Evolutionary conservation across 2,797 vertebrate species (phyloP).

Genomic region (Tokudaia tokunoshimensis): DNA sequence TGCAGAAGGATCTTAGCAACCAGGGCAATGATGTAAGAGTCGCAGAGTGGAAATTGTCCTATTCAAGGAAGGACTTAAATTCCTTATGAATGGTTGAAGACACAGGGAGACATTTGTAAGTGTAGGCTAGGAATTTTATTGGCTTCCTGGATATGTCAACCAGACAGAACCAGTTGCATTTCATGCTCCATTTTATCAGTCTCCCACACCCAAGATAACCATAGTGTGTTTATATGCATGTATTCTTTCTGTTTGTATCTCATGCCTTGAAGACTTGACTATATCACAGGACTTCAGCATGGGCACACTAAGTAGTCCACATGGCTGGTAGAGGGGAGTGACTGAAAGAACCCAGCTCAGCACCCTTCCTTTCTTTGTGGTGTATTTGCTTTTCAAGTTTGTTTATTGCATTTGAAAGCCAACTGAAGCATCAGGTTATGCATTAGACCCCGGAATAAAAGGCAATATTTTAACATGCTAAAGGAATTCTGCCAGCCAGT

Average conservation of each 20-base stretch:
- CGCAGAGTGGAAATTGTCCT: neutral
- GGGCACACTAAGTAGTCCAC: neutral
- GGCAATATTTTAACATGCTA: conserved; percentile 68
- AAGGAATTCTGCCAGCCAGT: conserved; percentile 77
- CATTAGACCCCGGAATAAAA: conserved; percentile 76
- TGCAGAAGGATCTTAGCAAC: neutral
- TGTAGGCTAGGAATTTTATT: neutral
- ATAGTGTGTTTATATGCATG: neutral
- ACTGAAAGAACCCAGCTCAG: conserved; percentile 34
- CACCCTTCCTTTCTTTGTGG: conserved; percentile 53
- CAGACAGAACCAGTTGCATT: conserved; percentile 29
- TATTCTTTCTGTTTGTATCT: conserved; percentile 11
- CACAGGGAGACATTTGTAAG: neutral
- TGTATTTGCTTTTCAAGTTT: conserved; percentile 72
- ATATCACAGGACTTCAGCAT: neutral
- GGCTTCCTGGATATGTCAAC: conserved; percentile 37
- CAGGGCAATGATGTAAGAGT: neutral
- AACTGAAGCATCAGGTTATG: conserved; percentile 56
- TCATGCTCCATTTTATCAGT: neutral
- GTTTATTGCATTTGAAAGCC: conserved; percentile 74
- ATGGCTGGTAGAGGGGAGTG: neutral
- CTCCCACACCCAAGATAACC: neutral
- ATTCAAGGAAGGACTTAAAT: neutral
- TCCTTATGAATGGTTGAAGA: conserved; percentile 6
- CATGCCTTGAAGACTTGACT: neutral